Base-by-base conservation (phyloP, 2,888 invertebrate species). In the Dusona sp. region DNA sequence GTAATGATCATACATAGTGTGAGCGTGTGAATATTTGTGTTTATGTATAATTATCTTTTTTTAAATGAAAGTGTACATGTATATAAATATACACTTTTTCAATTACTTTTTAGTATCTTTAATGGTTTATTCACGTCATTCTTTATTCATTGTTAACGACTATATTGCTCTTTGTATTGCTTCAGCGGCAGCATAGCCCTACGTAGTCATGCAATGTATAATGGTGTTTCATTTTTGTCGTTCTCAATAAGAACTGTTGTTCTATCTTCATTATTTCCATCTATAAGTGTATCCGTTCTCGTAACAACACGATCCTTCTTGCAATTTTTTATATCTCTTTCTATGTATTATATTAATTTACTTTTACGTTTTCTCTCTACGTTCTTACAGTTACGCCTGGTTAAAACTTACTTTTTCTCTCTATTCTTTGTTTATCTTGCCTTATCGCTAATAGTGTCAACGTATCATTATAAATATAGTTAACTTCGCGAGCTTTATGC, bases 141-240 rank as follows among this genome's bases (percentile, higher is more conserved):
- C 86, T 83, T 79, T 72, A 91, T 90, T 85, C 88, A 89, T 79
- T 65, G 54, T 74, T 85, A 77, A 83, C 72, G 79, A 84, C 85
- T 93, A 94, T 93, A 93, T 93, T 93, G 93, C 93, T 94, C 92
- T 93, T 93, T 92, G 91, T 94, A 93, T 94, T 93, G 93, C 93
- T 93, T 92, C 90, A 89, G 89, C 90, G 92, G 92, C 92, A 91
- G 91, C 91, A 91, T 90, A 91, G 92, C 92, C 92, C 92, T 93
- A 93, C 92, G 89, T 92, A 92, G 86, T 92, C 92, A 93, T 93
- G 93, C 92, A 92, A 91, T 91, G 91, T 88, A 81, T 80, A 83
- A 84, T 67, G 54, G 87, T 80, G 68, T 22, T 84, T 64, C 70
- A 48, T 80, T 75, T 68, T 68, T 74, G n/a, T 57, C 19, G 61